These are phyloP conservation scores for Sinohyriopsis cumingii DNA, from an alignment of 2,888 invertebrate genomes.

Conservation along the genomic window DNA sequence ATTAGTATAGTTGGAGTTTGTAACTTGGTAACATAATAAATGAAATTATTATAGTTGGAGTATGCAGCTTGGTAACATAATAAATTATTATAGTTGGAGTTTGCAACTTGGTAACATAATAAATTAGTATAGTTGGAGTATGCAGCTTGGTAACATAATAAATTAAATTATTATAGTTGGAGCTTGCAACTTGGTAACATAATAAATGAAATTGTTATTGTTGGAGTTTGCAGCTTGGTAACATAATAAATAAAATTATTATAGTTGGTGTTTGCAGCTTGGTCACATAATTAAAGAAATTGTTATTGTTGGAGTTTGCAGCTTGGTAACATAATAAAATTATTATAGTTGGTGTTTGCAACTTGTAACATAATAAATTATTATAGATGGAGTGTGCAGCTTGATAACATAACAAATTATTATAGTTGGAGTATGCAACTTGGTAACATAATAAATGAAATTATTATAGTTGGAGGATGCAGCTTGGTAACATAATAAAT, in stretches of 20 bases:
- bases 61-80: too few species aligned
- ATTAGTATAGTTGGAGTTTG: too few species aligned
- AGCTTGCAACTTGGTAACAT: slow-evolving; percentile 81
- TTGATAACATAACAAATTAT: slow-evolving; percentile 12
- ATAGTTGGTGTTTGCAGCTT: slow-evolving; percentile 82
- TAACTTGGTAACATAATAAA: slow-evolving; percentile 1
- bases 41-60: slow-evolving; percentile 74
- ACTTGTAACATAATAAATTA: slow-evolving; percentile 3
- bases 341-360: slow-evolving; percentile 80
- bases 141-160: too few species aligned
- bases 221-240: slow-evolving; percentile 83
- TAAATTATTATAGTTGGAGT: slow-evolving; percentile 76
- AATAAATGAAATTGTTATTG: slow-evolving; percentile 45
- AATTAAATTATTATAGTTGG: slow-evolving; percentile 71
- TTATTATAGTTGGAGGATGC: slow-evolving; percentile 76
- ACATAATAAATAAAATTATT: slow-evolving; percentile 17
- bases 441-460: slow-evolving; percentile 1
- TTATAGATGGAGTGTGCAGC: slow-evolving; percentile 78
- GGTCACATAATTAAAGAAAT: slow-evolving; percentile 1
- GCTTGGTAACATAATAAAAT: slow-evolving; percentile 5
- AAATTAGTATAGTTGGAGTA: slow-evolving; percentile 76
- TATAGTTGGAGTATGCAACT: slow-evolving; percentile 80
- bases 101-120: slow-evolving; percentile 75
- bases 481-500: neutral
- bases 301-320: slow-evolving; percentile 80